phyloP scores from a whole-genome alignment of 2,797 vertebrate genomes.

The Rhinogobio ventralis region DNA sequence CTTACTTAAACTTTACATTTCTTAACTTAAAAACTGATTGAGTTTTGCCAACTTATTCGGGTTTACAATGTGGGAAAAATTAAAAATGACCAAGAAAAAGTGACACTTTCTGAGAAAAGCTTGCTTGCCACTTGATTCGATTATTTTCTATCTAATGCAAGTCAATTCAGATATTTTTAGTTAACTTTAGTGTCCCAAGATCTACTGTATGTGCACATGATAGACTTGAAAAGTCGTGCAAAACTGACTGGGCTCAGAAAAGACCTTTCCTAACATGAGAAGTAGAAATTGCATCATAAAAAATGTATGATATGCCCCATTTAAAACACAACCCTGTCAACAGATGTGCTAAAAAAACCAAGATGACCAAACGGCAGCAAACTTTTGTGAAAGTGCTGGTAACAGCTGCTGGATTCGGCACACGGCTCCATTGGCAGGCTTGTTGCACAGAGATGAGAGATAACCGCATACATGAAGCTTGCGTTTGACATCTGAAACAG shows the following conservation, averaged over 20 bases:
- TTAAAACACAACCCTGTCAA: not conserved
- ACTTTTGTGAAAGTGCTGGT: slow-evolving; percentile 5
- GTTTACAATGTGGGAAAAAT: too few relatives aligned
- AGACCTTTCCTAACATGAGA: not conserved
- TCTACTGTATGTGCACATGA: not conserved
- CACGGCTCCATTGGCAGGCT: slow-evolving; percentile 69
- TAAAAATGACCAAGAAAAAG: too few relatives aligned
- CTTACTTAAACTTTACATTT: too few relatives aligned
- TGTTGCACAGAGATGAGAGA: slow-evolving; percentile 60
- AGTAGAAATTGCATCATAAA: not conserved
- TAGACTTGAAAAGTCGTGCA: not conserved
- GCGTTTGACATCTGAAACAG: slow-evolving; percentile 62
- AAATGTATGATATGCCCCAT: not conserved
- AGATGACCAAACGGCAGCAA: slow-evolving; percentile 22
- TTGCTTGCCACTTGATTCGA: too few relatives aligned
- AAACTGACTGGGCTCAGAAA: not conserved
- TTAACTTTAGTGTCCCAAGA: not conserved
- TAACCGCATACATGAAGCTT: slow-evolving; percentile 72
- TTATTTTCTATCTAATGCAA: too few relatives aligned
- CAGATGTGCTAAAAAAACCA: not conserved
- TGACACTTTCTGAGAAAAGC: too few relatives aligned
- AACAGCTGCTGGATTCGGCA: slow-evolving; percentile 76
- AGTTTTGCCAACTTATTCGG: too few relatives aligned
- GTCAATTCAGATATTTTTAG: not conserved
- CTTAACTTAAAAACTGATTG: too few relatives aligned